A percentile compares a stretch with the other conserved stretches of the same genome.
Evolutionary conservation across 2,113 vertebrate species (phyloP).

Genomic region (Oenanthe melanoleuca): DNA sequence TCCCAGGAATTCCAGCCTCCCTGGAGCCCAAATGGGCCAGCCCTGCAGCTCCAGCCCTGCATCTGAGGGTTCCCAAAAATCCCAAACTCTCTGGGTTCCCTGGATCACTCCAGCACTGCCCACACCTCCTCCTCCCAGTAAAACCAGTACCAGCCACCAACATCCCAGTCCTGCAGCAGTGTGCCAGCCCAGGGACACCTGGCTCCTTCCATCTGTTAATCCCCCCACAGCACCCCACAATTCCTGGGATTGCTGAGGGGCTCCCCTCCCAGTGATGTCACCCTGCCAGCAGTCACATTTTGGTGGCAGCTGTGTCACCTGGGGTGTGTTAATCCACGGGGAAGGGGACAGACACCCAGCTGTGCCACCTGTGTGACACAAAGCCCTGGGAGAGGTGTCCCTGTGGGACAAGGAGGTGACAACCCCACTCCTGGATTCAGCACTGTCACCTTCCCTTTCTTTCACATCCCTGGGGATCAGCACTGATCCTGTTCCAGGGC

Average conservation of each 20-base stretch:
- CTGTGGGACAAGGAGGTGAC: neutral
- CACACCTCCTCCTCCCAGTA: neutral
- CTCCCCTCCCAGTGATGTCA: neutral
- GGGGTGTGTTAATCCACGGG: fast-evolving
- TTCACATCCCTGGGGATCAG: fast-evolving
- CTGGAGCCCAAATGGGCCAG: too few relatives aligned
- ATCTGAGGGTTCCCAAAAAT: neutral
- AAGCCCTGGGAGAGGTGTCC: fast-evolving
- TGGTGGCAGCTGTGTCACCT: neutral
- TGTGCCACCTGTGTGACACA: neutral
- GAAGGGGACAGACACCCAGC: neutral
- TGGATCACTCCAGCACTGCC: neutral
- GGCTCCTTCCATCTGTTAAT: too few relatives aligned
- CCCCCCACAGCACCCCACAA: fast-evolving
- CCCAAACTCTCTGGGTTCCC: neutral
- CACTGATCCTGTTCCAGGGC: fast-evolving
- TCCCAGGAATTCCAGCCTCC: too few relatives aligned
- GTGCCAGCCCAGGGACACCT: too few relatives aligned
- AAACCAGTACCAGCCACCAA: neutral
- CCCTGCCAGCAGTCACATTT: neutral
- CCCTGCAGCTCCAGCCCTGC: too few relatives aligned
- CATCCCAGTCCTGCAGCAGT: neutral
- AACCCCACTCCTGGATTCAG: neutral
- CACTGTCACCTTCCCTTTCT: neutral
- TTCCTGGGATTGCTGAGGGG: neutral